Evolutionary conservation across 2,888 invertebrate species (phyloP), one percentile per base, ranked within the genome.

Genomic region (Latrodectus elegans): DNA sequence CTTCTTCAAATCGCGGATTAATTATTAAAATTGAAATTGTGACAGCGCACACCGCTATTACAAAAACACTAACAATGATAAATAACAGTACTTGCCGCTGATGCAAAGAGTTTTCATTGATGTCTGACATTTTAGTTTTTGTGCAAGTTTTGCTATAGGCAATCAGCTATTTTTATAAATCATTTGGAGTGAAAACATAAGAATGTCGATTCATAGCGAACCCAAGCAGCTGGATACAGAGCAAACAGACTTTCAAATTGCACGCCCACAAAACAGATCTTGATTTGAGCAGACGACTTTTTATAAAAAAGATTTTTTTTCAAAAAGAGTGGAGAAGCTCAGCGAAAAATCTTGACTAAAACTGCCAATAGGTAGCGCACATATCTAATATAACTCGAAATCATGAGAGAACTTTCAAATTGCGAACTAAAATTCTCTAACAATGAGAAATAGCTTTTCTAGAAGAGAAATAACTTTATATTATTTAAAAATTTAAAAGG

Each of bases 11-110:
- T 38, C 22, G 51, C 9, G 82, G 82, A 17, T 55, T 70, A 49
- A 83, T 60, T 22, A 87, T 64, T 9, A 78, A 17, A 52, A 87
- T 26, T 1, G 87, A 82, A 51, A 87, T 22, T 22, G 73, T 55
- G 51, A 78, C 73, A 68, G 49, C 73, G 1, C 73, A 64, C 11
- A 87, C 64, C 12, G 87, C 73, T 73, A 82, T 60, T 14, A 87
- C 87, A 38, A 87, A 73, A 49, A 82, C 65, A 22, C 67, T 22
- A 12, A 87, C 53, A 11, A 78, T 38, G 38, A 78, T 68, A 22
- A 78, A 78, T 38, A 74, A 10, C 11, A 71, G 11, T 10, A 77
- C 14, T n/a, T 82, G 77, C 9, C 87, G 75, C n/a, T 76, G 77
- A 15, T 82, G 49, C 8, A 87, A 74, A 52, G 38, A 22, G 17